phyloP scores from a whole-genome alignment of 2,113 vertebrate genomes.

The Columbina picui region DNA sequence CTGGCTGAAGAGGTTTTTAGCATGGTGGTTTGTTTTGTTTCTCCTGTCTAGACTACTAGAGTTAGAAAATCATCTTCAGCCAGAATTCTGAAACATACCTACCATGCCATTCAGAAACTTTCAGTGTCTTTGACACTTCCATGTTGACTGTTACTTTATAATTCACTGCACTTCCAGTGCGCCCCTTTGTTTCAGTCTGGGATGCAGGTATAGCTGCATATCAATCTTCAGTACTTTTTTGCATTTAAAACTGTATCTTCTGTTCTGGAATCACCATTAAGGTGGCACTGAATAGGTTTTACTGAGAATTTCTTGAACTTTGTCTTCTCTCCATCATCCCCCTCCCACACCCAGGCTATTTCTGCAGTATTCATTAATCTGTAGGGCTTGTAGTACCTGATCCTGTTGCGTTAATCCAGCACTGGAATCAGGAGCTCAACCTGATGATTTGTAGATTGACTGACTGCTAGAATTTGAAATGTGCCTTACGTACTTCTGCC shows the following conservation, averaged over 20 bases:
- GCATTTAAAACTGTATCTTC: neutral
- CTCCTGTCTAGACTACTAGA: neutral
- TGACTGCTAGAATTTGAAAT: neutral
- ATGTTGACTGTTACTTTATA: accelerated
- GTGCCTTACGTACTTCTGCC: neutral
- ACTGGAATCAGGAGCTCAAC: neutral
- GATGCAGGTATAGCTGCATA: neutral
- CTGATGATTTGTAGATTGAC: neutral
- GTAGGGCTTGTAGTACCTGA: neutral
- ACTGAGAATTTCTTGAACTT: neutral
- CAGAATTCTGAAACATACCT: neutral
- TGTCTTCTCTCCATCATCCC: neutral
- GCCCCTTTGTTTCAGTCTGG: neutral
- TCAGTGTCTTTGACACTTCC: neutral
- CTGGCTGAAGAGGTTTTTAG: neutral
- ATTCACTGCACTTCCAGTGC: neutral
- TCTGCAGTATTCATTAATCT: neutral
- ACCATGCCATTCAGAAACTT: neutral
- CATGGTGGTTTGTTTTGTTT: neutral
- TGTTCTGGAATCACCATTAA: neutral
- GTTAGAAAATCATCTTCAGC: neutral
- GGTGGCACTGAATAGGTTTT: neutral
- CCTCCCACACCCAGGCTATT: neutral
- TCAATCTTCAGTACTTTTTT: neutral
- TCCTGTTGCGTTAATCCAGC: neutral